Base-by-base conservation (phyloP, 37 sponge, comb jelly and placozoan genomes). In the Bolinopsis microptera region DNA sequence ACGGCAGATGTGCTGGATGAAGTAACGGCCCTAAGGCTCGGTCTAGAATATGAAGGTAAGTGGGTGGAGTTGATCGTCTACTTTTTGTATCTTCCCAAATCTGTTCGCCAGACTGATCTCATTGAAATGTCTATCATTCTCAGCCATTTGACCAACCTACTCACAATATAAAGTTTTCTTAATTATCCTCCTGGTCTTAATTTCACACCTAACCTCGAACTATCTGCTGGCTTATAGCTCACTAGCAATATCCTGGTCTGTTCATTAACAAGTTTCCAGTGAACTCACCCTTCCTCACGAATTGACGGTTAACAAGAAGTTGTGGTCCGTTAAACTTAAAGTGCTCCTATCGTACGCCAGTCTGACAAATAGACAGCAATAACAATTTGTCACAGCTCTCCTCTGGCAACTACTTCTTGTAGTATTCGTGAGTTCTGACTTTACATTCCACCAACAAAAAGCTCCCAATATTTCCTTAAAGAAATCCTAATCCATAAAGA, bases 41-140 rank as follows among this genome's bases (percentile, higher is more conserved):
- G 90, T 9, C 90, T 86, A 0, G 90, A 86, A 86, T 86, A 86
- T 34, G 90, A 86, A 86, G 90, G 90, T 86, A 1, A 86, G 40
- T 86, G 36, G 3, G 1, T 5, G 74, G 74, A 70, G 23, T 70
- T 67, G n/a, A n/a, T n/a, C n/a, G n/a, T n/a, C n/a, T n/a, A n/a
- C n/a, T n/a, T n/a, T n/a, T n/a, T n/a, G n/a, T n/a, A n/a, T n/a
- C n/a, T n/a, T n/a, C n/a, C n/a, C n/a, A n/a, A n/a, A n/a, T n/a
- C n/a, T n/a, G n/a, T n/a, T n/a, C n/a, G n/a, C n/a, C n/a, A n/a
- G n/a, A n/a, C n/a, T n/a, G n/a, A n/a, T n/a, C n/a, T n/a, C n/a
- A n/a, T n/a, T n/a, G n/a, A n/a, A n/a, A n/a, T n/a, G n/a, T n/a
- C n/a, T n/a, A n/a, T n/a, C n/a, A n/a, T n/a, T n/a, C n/a, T n/a